Base-by-base conservation (phyloP, 2,888 invertebrate genomes). In the Dinocampus coccinellae region DNA sequence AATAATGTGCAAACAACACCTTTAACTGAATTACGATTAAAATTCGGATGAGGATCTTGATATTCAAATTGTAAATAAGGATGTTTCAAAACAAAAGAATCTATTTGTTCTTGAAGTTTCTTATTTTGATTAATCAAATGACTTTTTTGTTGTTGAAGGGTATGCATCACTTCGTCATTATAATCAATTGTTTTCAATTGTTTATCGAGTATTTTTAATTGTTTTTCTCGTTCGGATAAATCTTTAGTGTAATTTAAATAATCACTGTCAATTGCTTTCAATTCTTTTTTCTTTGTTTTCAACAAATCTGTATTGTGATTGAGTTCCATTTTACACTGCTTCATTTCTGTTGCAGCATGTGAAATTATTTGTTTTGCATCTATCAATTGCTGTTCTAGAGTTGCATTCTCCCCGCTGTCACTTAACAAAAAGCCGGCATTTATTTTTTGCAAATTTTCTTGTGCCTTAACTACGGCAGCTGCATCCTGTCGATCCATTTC, bases 361-460 rank as follows among this genome's bases (percentile, higher is more conserved):
- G 93, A 92, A 0, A 93, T 91, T 65, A 91, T 92, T 78, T 93
- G 92, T 83, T 95, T 93, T 0, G 94, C 94, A 82, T 94, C 91
- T 86, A 97, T 97, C 22, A 98, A 90, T 85, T 97, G 97, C 77
- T 97, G 95, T 84, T 96, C 95, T 67, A 98, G 89, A 0, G 97
- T 95, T 39, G 94, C 94, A 6, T 95, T 92, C 81, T 92, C 91
- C 0, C 96, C 96, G 74, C 92, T 92, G 20, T 93, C 94, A 77
- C 93, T 94, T 65, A 94, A 92, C 52, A 94, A 91, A 79, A 94
- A 89, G 10, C 98, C 98, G 36, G 94, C 91, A 82, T 93, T 94
- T 52, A 97, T 91, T 22, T 96, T 96, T 82, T 98, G 93, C 82
- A 93, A 95, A 77, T 91, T 92, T 76, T 92, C 92, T 88, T 96